A percentile compares a stretch with the other conserved stretches of the same genome.
Conservation (phyloP, 2,888 invertebrate genomes). For the Mythimna pallens region DNA sequence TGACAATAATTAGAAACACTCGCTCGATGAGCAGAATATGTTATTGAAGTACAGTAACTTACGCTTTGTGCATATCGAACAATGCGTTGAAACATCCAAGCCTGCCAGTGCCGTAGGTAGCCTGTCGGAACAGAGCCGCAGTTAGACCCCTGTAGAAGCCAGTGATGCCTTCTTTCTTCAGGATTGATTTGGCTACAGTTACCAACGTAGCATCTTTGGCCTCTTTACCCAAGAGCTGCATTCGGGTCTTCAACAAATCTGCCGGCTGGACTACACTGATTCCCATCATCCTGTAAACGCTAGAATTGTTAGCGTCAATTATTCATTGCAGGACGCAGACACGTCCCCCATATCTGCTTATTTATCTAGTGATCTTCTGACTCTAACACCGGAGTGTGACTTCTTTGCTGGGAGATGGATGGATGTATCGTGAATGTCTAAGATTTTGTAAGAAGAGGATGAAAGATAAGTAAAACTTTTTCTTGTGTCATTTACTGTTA, state of each 20-base stretch:
- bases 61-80: constrained; percentile 86
- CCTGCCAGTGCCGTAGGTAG: constrained; percentile 98
- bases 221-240: constrained; percentile 87
- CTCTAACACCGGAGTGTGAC: no score
- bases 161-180: constrained; percentile 95
- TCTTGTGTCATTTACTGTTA: no score
- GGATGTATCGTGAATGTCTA: no score
- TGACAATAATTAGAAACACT: not conserved
- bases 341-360: no score
- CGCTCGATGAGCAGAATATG: no score
- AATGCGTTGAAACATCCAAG: constrained; percentile 97
- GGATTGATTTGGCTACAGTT: constrained; percentile 93
- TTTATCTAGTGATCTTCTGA: no score
- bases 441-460: no score
- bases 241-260: constrained; percentile 79
- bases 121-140: constrained; percentile 97
- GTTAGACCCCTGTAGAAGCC: constrained; percentile 97
- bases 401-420: no score
- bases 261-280: constrained; percentile 77
- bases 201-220: constrained; percentile 92
- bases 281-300: constrained; percentile 72
- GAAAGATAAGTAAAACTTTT: no score
- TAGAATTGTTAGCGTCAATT: not conserved
- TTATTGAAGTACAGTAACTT: constrained; percentile 12
- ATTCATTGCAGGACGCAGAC: not conserved